Percentiles rank a stretch among this genome's conserved stretches.
Conservation (phyloP, 2,113 vertebrate species). For the Ornithorhynchus anatinus region DNA sequence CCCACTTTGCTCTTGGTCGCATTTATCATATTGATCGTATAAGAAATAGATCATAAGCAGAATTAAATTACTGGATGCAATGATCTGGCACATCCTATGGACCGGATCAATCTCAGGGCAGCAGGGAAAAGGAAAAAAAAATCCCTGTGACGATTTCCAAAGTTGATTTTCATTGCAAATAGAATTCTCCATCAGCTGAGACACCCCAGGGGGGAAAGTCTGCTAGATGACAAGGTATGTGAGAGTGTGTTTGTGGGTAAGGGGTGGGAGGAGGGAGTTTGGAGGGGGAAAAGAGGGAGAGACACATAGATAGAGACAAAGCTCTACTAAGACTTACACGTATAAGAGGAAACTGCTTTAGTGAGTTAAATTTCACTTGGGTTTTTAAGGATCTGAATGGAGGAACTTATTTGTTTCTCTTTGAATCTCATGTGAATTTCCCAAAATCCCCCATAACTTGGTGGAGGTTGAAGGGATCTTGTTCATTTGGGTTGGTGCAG, state of each 20-base stretch:
- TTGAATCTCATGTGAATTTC: fast-evolving
- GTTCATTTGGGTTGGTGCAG: too few species aligned
- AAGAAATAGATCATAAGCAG: constrained; percentile 69
- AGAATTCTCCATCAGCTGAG: constrained; percentile 56
- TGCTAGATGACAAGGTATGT: neutral
- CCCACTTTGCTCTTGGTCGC: constrained; percentile 38
- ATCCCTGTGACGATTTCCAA: constrained; percentile 49
- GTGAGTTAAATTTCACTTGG: constrained; percentile 1
- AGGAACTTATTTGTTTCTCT: neutral
- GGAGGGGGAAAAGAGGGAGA: neutral
- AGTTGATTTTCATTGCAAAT: constrained; percentile 71
- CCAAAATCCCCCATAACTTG: neutral
- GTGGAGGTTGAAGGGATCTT: neutral
- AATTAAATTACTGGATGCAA: constrained; percentile 65
- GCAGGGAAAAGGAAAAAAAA: neutral
- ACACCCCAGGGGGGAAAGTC: constrained; percentile 29
- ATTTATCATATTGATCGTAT: constrained; percentile 69
- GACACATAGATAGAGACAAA: neutral
- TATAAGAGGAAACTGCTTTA: neutral
- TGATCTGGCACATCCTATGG: constrained; percentile 62
- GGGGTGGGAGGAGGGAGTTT: neutral
- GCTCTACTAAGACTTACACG: neutral
- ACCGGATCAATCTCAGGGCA: constrained; percentile 64
- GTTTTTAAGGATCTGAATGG: neutral
- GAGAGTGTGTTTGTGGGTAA: neutral